Percentiles rank a stretch among this genome's conserved stretches.
These are phyloP conservation scores for Cololabis saira DNA, from an alignment of 2,113 vertebrate species.

Conservation along the genomic window DNA sequence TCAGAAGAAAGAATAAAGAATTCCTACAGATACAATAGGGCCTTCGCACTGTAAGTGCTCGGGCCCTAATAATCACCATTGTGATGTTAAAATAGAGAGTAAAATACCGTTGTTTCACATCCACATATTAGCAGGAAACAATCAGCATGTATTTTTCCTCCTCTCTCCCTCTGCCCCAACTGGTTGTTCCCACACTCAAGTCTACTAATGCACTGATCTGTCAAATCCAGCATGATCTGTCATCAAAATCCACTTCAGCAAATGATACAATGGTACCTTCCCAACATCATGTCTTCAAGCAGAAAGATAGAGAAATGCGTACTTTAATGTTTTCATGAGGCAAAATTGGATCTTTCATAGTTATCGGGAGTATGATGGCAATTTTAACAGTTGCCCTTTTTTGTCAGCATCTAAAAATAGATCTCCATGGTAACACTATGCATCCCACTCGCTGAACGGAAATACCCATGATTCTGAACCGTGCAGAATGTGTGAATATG, in stretches of 20 bases:
- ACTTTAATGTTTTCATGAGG: constrained; percentile 24
- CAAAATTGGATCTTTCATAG: constrained; percentile 38
- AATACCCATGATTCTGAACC: constrained; percentile 65
- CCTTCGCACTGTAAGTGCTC: too few relatives aligned
- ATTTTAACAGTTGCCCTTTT: constrained; percentile 80
- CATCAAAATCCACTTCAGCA: constrained; percentile 29
- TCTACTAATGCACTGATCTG: constrained; percentile 21
- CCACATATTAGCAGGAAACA: too few relatives aligned
- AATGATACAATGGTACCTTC: not conserved
- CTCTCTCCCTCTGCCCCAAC: too few relatives aligned
- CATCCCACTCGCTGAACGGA: constrained; percentile 76
- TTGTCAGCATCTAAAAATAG: constrained; percentile 79
- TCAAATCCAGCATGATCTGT: constrained; percentile 26
- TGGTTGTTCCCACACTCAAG: not conserved
- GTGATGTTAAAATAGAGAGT: too few relatives aligned
- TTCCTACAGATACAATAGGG: too few relatives aligned
- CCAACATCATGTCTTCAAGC: constrained; percentile 26
- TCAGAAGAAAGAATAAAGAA: too few relatives aligned
- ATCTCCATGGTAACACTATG: constrained; percentile 85
- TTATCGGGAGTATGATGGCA: constrained; percentile 70
- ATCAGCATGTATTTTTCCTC: too few relatives aligned
- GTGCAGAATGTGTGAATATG: constrained; percentile 53
- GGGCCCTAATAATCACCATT: too few relatives aligned
- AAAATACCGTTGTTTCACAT: too few relatives aligned
- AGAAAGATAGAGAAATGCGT: not conserved